Percentiles rank a stretch among this genome's conserved stretches.
Evolutionary conservation across 2,888 invertebrate genomes (phyloP).

Genomic region (Lasioglossum marginatum): DNA sequence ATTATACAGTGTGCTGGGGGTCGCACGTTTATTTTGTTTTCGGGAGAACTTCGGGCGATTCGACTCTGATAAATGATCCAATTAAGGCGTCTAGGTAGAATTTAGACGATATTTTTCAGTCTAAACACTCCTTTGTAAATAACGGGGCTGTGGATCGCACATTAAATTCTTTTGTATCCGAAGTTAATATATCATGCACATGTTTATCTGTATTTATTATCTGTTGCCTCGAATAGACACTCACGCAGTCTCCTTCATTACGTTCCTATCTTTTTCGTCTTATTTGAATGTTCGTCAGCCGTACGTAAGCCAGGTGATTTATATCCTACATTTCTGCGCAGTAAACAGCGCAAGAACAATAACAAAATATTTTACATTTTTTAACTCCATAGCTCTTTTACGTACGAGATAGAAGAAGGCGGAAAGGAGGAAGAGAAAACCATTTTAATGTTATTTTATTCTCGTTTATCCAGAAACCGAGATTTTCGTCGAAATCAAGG

Average conservation of each 20-base stretch:
- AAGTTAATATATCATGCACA: not conserved
- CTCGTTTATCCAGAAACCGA: not conserved
- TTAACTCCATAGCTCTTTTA: not conserved
- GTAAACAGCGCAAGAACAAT: not conserved
- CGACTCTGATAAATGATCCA: not conserved
- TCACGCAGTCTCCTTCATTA: not conserved
- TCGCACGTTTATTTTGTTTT: not conserved
- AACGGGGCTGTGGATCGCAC: not conserved
- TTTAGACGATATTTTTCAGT: not conserved
- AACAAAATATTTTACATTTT: not conserved
- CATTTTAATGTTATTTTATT: too few relatives aligned
- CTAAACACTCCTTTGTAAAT: not conserved
- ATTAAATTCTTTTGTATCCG: too few relatives aligned
- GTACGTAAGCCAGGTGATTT: not conserved
- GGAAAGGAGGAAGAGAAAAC: too few relatives aligned
- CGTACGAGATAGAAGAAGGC: too few relatives aligned
- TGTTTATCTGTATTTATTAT: not conserved
- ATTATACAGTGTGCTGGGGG: not conserved
- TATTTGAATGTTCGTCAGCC: not conserved
- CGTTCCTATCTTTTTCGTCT: not conserved
- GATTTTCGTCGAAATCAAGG: not conserved
- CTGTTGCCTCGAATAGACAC: not conserved
- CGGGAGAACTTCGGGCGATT: not conserved
- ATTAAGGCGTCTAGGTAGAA: not conserved
- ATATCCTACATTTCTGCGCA: not conserved